These are phyloP conservation scores for Caenorhabditis angaria DNA, from an alignment of 2,888 invertebrate species.

Conservation along the genomic window DNA sequence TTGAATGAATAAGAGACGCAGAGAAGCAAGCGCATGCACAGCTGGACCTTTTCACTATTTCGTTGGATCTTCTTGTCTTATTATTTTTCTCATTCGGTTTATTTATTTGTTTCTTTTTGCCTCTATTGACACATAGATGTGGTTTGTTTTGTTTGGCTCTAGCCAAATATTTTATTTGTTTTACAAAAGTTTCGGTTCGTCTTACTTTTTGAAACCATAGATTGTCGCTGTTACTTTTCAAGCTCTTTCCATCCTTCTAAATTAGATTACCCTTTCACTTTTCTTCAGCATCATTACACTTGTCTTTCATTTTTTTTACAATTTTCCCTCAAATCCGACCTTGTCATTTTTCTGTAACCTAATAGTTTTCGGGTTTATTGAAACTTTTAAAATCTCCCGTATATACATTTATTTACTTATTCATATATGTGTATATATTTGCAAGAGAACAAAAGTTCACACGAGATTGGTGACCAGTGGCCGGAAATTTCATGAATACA, in stretches of 20 bases:
- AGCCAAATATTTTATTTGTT: no score
- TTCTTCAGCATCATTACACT: no score
- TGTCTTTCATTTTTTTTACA: no score
- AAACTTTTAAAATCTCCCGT: neutral
- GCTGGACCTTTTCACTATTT: slow-evolving; percentile 10
- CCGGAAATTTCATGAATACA: neutral
- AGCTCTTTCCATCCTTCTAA: neutral
- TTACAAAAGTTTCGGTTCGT: no score
- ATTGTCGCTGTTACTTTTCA: neutral
- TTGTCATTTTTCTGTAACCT: neutral
- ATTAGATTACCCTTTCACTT: no score
- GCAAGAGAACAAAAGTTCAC: neutral
- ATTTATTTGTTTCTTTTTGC: neutral
- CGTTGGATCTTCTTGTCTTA: neutral
- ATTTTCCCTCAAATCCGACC: no score
- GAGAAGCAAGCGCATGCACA: neutral
- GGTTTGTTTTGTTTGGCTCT: no score
- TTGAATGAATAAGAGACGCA: neutral
- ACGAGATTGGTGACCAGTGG: neutral
- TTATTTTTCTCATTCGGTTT: neutral
- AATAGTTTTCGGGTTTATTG: neutral
- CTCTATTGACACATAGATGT: neutral
- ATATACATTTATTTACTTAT: neutral
- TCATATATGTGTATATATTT: neutral
- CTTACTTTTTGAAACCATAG: no score